Evolutionary conservation across 2,113 vertebrate species (phyloP).

Genomic region (Campylomormyrus numenius): DNA sequence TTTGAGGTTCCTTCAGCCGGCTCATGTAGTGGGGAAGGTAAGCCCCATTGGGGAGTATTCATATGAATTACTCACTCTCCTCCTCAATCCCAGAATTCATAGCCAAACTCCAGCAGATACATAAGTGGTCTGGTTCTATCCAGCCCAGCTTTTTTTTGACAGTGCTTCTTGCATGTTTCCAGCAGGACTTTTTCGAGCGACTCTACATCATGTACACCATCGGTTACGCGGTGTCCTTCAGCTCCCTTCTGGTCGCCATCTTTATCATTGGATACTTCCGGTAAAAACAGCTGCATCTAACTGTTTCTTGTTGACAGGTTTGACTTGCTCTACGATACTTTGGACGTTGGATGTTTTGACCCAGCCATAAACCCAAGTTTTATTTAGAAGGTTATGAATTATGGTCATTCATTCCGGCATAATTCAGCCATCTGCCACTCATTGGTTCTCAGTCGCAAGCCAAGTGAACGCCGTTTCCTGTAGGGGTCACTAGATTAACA

Average conservation of each 20-base stretch:
- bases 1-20: constrained; percentile 63
- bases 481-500: background rate
- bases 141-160: background rate
- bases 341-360: background rate
- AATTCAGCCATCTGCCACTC: background rate
- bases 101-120: background rate
- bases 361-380: background rate
- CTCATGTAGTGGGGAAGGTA: constrained; percentile 48
- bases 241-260: constrained; percentile 72
- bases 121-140: background rate
- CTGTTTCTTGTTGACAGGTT: background rate
- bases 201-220: constrained; percentile 77
- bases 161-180: constrained; percentile 27
- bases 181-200: constrained; percentile 77
- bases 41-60: constrained; percentile 18
- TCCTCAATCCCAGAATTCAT: background rate
- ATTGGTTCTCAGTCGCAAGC: background rate
- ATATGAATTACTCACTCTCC: background rate
- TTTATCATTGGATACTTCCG: constrained; percentile 79
- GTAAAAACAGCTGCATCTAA: constrained; percentile 40
- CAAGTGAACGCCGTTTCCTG: background rate
- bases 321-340: background rate
- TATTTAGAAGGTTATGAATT: background rate
- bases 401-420: background rate
- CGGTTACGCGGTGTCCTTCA: constrained; percentile 78